Conservation (phyloP, 1,140 invertebrate genomes). For the Gonatopus flavifemur region DNA sequence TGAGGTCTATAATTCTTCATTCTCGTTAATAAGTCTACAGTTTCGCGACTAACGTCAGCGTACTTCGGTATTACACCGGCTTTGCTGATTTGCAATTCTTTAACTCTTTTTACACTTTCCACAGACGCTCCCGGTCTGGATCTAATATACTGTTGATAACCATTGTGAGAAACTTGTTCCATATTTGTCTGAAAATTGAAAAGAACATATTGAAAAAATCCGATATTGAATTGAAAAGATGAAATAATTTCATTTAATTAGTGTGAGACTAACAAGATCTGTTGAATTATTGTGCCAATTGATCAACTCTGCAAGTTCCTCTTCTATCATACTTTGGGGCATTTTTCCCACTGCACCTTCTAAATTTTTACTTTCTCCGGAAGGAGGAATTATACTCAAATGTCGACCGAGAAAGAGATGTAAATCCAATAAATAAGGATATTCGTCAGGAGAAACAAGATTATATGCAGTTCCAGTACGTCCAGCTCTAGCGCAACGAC, state of each 20-base stretch:
- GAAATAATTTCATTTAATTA: conserved; percentile 2
- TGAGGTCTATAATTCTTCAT: conserved; percentile 84
- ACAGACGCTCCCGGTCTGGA: conserved; percentile 83
- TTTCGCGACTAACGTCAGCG: conserved; percentile 32
- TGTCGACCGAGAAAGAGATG: conserved; percentile 89
- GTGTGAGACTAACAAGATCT: conserved; percentile 70
- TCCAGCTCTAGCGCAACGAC: conserved; percentile 95
- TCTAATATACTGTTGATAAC: conserved; percentile 85
- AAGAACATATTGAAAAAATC: conserved; percentile 3
- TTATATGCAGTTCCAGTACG: conserved; percentile 87
- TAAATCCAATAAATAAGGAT: conserved; percentile 89
- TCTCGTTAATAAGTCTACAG: conserved; percentile 65
- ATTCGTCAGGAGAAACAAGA: conserved; percentile 85
- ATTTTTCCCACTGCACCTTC: conserved; percentile 73
- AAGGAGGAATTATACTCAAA: conserved; percentile 63
- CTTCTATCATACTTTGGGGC: conserved; percentile 81
- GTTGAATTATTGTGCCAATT: conserved; percentile 70
- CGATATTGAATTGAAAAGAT: conserved; percentile 1
- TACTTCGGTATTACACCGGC: conserved; percentile 58
- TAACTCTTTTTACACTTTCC: conserved; percentile 86
- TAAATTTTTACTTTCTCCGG: conserved; percentile 50
- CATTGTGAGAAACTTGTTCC: conserved; percentile 79
- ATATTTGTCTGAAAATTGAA: conserved; percentile 65
- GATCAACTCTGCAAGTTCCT: conserved; percentile 78
- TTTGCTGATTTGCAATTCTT: conserved; percentile 61